These are phyloP conservation scores for Smittia sp. DNA, from an alignment of 2,888 invertebrate species.

Conservation along the genomic window DNA sequence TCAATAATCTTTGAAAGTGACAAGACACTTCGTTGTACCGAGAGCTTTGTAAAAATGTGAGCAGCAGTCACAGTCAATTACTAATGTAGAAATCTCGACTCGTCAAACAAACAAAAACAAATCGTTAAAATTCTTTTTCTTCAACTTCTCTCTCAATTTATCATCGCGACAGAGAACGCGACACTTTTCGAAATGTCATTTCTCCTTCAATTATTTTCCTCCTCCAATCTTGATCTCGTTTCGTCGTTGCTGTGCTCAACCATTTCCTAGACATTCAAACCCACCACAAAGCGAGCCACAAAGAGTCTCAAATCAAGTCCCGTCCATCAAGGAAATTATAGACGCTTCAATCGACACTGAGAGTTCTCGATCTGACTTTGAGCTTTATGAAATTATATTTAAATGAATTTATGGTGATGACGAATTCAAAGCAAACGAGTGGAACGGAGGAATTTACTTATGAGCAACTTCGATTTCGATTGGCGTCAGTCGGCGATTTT, in stretches of 20 bases:
- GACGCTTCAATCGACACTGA: too few relatives aligned
- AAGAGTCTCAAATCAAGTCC: neutral
- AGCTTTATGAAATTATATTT: too few relatives aligned
- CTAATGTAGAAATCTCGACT: neutral
- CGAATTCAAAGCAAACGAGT: too few relatives aligned
- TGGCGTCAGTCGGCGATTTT: too few relatives aligned
- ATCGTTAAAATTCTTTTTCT: constrained; percentile 34
- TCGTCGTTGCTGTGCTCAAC: neutral
- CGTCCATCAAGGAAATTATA: too few relatives aligned
- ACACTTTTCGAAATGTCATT: constrained; percentile 7
- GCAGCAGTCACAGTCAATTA: constrained; percentile 30
- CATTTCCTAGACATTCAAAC: neutral
- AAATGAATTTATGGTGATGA: too few relatives aligned
- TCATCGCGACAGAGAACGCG: constrained; percentile 24
- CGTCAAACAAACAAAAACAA: constrained; percentile 28
- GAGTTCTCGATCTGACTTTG: too few relatives aligned
- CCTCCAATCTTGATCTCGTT: neutral
- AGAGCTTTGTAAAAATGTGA: neutral
- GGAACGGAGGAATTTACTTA: too few relatives aligned
- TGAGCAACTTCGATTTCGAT: too few relatives aligned
- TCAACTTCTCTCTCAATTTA: constrained; percentile 31
- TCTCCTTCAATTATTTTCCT: constrained; percentile 11
- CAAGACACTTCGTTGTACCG: neutral
- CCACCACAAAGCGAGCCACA: too few relatives aligned
- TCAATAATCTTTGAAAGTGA: constrained; percentile 30